These are phyloP conservation scores for Ivindomyrus marchei DNA, from an alignment of 2,113 vertebrate genomes.

Conservation along the genomic window DNA sequence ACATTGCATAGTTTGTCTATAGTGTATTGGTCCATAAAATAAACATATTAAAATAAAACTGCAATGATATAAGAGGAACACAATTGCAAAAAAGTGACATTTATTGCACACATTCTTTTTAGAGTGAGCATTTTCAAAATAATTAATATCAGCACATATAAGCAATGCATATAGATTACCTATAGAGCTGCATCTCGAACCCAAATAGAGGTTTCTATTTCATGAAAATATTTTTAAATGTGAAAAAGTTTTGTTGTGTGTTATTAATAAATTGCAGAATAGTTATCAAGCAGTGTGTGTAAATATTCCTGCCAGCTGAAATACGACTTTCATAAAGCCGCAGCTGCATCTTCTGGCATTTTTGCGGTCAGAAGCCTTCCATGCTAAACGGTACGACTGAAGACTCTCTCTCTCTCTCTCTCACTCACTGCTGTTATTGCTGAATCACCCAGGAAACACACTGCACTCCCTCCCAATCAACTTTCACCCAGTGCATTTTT, in stretches of 20 bases:
- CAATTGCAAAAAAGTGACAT: background rate
- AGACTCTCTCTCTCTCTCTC: background rate
- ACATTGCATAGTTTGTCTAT: background rate
- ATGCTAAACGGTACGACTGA: background rate
- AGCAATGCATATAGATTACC: background rate
- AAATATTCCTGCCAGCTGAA: background rate
- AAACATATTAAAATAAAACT: slow-evolving; percentile 3
- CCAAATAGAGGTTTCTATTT: background rate
- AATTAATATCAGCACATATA: background rate
- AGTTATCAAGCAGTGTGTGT: background rate
- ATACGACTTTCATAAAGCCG: background rate
- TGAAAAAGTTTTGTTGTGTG: background rate
- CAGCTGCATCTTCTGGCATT: background rate
- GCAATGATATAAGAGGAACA: background rate
- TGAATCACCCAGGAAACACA: background rate
- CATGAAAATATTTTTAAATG: background rate
- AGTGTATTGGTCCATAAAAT: background rate
- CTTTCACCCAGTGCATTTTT: background rate
- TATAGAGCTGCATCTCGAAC: background rate
- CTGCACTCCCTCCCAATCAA: background rate
- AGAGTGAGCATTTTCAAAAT: background rate
- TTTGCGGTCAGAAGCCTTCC: background rate
- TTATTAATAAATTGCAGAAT: background rate
- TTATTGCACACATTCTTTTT: background rate
- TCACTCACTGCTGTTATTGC: background rate